Conservation (phyloP, 2,888 invertebrate species). For the Coremacera marginata region DNA sequence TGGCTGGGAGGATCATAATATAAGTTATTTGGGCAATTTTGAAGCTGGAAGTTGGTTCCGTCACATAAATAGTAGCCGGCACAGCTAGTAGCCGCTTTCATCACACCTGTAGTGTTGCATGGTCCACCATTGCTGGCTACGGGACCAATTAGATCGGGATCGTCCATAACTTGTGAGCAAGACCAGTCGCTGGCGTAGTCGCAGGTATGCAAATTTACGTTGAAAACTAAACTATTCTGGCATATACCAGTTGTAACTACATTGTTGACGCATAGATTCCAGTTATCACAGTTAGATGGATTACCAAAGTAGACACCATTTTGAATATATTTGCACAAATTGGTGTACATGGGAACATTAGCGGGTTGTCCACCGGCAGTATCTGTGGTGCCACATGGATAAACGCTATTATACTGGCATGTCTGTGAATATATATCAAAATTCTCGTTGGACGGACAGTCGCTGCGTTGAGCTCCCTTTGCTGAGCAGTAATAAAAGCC, state of each 20-base stretch:
- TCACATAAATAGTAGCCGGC: constrained; percentile 52
- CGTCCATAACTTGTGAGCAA: constrained; percentile 53
- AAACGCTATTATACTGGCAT: constrained; percentile 48
- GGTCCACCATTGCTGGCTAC: constrained; percentile 19
- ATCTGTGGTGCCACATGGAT: constrained; percentile 42
- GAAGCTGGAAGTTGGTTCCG: constrained; percentile 41
- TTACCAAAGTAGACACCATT: constrained; percentile 52
- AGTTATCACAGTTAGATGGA: constrained; percentile 48
- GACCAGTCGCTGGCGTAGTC: constrained; percentile 46
- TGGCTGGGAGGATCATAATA: constrained; percentile 50
- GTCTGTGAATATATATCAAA: constrained; percentile 49
- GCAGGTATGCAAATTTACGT: constrained; percentile 43
- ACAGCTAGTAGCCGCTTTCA: constrained; percentile 47
- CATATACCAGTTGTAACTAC: constrained; percentile 46
- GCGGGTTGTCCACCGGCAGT: background rate
- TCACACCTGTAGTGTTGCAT: constrained; percentile 38
- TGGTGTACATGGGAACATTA: constrained; percentile 20
- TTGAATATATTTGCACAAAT: constrained; percentile 50
- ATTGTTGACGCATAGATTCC: constrained; percentile 51
- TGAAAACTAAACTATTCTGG: constrained; percentile 40
- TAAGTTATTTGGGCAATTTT: constrained; percentile 43
- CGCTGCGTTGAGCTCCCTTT: constrained; percentile 42
- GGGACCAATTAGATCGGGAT: constrained; percentile 38
- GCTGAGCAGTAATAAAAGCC: constrained; percentile 53
- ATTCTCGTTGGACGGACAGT: constrained; percentile 51